These are phyloP conservation scores for Nettapus auritus DNA, from an alignment of 2,113 vertebrate species.

Conservation along the genomic window DNA sequence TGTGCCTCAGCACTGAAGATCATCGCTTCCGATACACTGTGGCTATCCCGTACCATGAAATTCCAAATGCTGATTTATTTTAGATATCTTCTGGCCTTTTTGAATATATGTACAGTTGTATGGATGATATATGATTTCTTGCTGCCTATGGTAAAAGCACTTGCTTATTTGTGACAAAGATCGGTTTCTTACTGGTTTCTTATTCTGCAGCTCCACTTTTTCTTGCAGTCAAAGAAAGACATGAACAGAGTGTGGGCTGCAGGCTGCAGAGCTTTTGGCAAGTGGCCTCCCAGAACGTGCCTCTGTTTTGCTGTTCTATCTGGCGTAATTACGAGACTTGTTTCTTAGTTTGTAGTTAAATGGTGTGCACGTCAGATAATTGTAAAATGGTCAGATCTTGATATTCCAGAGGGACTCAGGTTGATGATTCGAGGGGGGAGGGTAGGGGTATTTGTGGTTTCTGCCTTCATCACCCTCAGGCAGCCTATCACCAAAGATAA, in stretches of 20 bases:
- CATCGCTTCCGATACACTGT: background rate
- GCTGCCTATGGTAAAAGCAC: background rate
- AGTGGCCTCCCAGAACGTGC: background rate
- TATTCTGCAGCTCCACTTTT: background rate
- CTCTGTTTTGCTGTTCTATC: background rate
- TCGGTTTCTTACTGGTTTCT: background rate
- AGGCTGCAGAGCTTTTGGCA: background rate
- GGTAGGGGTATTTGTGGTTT: background rate
- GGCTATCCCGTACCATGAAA: background rate
- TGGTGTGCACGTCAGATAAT: background rate
- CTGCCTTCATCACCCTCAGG: constrained; percentile 78
- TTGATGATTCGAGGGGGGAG: background rate
- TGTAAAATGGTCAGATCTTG: background rate
- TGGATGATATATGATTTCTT: background rate
- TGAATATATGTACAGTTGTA: background rate
- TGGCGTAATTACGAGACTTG: background rate
- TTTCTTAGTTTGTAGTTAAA: background rate
- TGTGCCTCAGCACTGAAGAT: constrained; percentile 33
- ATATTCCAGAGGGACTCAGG: background rate
- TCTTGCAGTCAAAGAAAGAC: background rate
- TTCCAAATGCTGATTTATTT: background rate
- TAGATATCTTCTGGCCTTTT: background rate
- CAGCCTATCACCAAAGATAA: constrained; percentile 84
- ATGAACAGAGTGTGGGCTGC: background rate
- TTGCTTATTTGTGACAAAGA: background rate